phyloP scores from a whole-genome alignment of 2,888 invertebrate species.

The Caenorhabditis plicata region DNA sequence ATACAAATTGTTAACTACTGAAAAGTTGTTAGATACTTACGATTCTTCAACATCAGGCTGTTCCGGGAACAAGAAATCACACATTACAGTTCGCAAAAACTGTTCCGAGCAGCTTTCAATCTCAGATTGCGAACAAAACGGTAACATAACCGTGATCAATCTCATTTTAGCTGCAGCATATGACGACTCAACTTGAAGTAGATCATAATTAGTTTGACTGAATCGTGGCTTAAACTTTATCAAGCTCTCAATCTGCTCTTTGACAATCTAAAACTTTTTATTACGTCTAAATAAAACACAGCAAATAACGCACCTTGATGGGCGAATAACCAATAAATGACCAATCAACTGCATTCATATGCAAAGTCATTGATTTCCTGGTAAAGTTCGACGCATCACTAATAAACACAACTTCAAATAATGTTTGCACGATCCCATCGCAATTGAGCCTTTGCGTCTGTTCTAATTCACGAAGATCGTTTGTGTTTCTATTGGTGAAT shows the following conservation, averaged over 20 bases:
- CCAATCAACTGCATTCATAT: slow-evolving; percentile 16
- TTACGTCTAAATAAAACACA: background rate
- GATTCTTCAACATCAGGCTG: slow-evolving; percentile 19
- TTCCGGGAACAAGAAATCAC: slow-evolving; percentile 25
- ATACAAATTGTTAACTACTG: too few species aligned
- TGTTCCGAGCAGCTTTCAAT: slow-evolving; percentile 7
- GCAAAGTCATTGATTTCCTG: too few species aligned
- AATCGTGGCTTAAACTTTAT: slow-evolving; percentile 15
- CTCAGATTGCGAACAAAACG: slow-evolving; percentile 13
- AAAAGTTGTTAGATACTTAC: too few species aligned
- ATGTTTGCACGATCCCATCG: slow-evolving; percentile 17
- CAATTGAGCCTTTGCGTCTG: slow-evolving; percentile 19
- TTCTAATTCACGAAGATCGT: slow-evolving; percentile 7
- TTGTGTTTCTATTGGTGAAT: background rate
- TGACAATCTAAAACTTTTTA: slow-evolving; percentile 1
- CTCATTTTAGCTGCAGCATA: slow-evolving; percentile 25
- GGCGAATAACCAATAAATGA: slow-evolving; percentile 9
- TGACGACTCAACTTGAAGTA: slow-evolving; percentile 5
- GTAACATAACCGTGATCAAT: slow-evolving; percentile 18
- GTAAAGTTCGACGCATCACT: background rate
- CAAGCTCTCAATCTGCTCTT: slow-evolving; percentile 18
- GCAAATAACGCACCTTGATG: background rate
- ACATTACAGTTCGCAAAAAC: slow-evolving; percentile 13
- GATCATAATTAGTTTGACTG: slow-evolving; percentile 10
- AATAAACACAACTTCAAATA: slow-evolving; percentile 15